Percentiles rank a stretch among this genome's conserved stretches.
These are phyloP conservation scores for Boulengeromyrus knoepffleri DNA, from an alignment of 2,113 vertebrate species.

Conservation along the genomic window DNA sequence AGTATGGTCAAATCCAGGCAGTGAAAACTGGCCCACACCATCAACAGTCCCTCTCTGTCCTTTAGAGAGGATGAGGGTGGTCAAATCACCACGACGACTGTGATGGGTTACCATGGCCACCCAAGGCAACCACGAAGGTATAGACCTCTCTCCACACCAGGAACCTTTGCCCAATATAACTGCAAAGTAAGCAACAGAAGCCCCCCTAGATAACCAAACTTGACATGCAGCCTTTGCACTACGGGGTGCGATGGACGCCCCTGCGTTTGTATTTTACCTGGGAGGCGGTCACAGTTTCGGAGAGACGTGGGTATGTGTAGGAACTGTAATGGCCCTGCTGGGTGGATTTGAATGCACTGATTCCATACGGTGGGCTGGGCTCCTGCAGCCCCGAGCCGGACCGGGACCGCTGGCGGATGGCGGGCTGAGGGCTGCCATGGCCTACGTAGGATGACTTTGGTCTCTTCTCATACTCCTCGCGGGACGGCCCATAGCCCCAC, in stretches of 20 bases:
- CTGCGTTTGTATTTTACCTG: slow-evolving; percentile 57
- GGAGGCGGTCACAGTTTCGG: slow-evolving; percentile 67
- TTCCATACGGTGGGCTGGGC: slow-evolving; percentile 75
- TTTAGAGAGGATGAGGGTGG: background rate
- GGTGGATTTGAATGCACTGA: slow-evolving; percentile 77
- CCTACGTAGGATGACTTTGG: slow-evolving; percentile 88
- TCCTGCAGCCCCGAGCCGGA: slow-evolving; percentile 95
- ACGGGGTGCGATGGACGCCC: background rate
- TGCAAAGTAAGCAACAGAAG: background rate
- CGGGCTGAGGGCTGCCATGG: slow-evolving; percentile 82
- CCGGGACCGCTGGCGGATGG: slow-evolving; percentile 85
- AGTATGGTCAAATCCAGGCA: background rate
- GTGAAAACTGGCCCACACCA: background rate
- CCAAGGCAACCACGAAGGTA: background rate
- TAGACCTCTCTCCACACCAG: background rate
- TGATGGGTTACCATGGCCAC: background rate
- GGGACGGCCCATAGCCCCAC: slow-evolving; percentile 69
- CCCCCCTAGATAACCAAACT: background rate
- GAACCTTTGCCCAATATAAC: background rate
- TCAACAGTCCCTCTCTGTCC: background rate
- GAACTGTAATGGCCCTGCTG: slow-evolving; percentile 90
- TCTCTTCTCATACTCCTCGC: slow-evolving; percentile 83
- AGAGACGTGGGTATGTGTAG: slow-evolving; percentile 93
- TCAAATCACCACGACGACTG: background rate
- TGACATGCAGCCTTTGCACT: background rate